Conservation (phyloP, 2,888 invertebrate species). For the Caenorhabditis sp. region DNA sequence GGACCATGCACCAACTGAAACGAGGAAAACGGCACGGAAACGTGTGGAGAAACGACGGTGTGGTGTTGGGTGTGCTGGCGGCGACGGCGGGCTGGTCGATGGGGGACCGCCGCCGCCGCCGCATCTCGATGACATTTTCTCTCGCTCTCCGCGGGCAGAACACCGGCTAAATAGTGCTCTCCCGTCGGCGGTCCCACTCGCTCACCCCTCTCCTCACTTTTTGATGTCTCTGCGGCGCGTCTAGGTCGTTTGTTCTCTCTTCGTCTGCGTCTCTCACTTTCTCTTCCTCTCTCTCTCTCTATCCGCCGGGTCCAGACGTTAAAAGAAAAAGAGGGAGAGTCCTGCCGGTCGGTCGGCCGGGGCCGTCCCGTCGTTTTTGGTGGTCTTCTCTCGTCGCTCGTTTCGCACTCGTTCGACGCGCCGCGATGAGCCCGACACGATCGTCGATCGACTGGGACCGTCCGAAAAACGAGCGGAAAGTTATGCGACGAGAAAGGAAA, state of each 20-base stretch:
- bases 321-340: not conserved
- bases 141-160: no score
- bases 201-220: not conserved
- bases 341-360: not conserved
- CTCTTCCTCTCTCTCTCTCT: not conserved
- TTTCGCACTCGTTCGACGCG: constrained; percentile 52
- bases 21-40: no score
- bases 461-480: not conserved
- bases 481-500: constrained; percentile 1
- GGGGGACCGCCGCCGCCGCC: no score
- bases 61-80: no score
- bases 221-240: constrained; percentile 2
- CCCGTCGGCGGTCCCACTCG: no score
- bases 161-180: no score
- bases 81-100: no score
- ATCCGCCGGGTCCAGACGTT: not conserved
- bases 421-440: constrained; percentile 6
- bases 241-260: constrained; percentile 11
- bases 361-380: constrained; percentile 23
- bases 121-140: no score
- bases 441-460: not conserved
- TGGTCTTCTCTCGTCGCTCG: constrained; percentile 15
- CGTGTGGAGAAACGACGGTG: no score
- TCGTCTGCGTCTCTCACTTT: not conserved
- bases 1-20: no score